Base-by-base conservation (phyloP, 2,113 vertebrate species). In the Coptodon bakossiorum region DNA sequence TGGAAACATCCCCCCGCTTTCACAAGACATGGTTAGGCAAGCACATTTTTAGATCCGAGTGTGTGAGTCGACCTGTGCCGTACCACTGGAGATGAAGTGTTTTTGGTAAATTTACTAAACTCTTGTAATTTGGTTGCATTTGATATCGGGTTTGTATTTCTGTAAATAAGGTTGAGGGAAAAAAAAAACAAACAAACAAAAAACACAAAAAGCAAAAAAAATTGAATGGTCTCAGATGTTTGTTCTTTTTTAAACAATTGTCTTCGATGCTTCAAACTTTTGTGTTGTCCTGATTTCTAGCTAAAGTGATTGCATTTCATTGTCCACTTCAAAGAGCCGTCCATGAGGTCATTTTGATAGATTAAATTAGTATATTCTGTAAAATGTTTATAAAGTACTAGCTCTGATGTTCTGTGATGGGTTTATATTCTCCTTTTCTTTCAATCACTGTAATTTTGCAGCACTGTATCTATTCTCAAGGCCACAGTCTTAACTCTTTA, bases 121-220 rank as follows among this genome's bases (percentile, higher is more conserved):
- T 90, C 90, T 92, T 94, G 90, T 95, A 86, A 92, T 88, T 92
- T 90, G 91, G 92, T 93, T 92, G 92, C 85, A 94, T 95, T 96
- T 94, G 92, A 94, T 94, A 95, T 94, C 82, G 80, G 85, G 92
- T 96, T 96, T 95, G 91, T 96, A 94, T 93, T 92, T 87, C 91
- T 96, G 94, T 95, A 95, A 82, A 94, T 94, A 93, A 38, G 54
- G 83, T 86, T 73, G 84, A 88, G 83, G 86, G 89, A 56, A 48
- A 40, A 87, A 40, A 87, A 11, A 3, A 40, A 52, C 52, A 45
- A 61, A 79, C 6, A 43, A 29, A 11, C 7, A 40, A 38, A 68
- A 88, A 22, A 29, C 71, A 19, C 19, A 68, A 68, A 68, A 68
- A 38, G 34, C 19, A 7, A 68, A 78, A 87, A 14, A 22, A 71